Percentiles rank a stretch among this genome's conserved stretches.
Evolutionary conservation across 2,888 invertebrate genomes (phyloP).

Genomic region (Liposcelis brunnea): DNA sequence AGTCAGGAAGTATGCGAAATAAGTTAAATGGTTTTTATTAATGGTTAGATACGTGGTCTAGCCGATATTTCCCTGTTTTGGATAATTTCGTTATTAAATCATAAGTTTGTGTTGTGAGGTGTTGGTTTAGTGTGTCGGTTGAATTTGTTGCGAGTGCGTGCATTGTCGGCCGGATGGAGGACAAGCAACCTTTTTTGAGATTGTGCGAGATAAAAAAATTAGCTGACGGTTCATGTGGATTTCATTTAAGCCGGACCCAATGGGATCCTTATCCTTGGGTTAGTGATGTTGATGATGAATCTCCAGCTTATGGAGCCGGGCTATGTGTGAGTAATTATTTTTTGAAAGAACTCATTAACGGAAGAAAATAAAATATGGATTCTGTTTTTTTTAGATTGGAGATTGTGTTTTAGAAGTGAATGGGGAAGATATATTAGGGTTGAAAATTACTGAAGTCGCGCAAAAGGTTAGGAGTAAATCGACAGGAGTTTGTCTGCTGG

Average conservation of each 20-base stretch:
- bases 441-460: constrained; percentile 18
- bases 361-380: too few relatives aligned
- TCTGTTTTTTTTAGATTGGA: constrained; percentile 14
- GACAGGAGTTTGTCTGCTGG: constrained; percentile 16
- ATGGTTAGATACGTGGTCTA: too few relatives aligned
- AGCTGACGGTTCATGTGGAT: constrained; percentile 17
- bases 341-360: too few relatives aligned
- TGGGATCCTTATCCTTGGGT: constrained; percentile 22
- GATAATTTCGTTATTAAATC: too few relatives aligned
- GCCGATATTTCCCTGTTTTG: too few relatives aligned
- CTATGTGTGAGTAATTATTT: constrained; percentile 10
- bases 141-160: too few relatives aligned
- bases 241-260: constrained; percentile 19
- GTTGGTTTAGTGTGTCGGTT: too few relatives aligned
- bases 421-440: constrained; percentile 19
- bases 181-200: constrained; percentile 14
- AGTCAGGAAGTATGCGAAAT: too few relatives aligned
- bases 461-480: constrained; percentile 16
- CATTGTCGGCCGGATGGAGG: background rate
- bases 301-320: constrained; percentile 18
- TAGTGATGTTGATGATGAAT: constrained; percentile 18
- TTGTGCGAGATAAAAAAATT: constrained; percentile 17
- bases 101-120: too few relatives aligned
- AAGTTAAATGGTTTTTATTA: too few relatives aligned
- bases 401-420: constrained; percentile 20